phyloP scores from a whole-genome alignment of 2,888 invertebrate species.

The Troides oblongomaculatus region DNA sequence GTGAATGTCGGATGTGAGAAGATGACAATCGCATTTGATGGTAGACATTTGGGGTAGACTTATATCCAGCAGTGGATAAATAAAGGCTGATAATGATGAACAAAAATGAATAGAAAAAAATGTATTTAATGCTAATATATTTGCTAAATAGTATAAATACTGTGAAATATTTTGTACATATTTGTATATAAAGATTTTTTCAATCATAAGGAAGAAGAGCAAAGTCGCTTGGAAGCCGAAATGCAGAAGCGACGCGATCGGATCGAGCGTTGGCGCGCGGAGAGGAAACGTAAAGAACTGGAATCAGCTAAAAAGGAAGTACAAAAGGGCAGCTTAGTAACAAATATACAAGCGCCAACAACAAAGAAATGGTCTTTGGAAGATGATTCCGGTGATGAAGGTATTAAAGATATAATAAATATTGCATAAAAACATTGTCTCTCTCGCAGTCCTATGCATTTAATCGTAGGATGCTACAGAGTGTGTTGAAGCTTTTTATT shows the following conservation, averaged over 20 bases:
- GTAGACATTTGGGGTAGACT: too few species aligned
- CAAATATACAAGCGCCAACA: slow-evolving; percentile 79
- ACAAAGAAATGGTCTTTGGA: slow-evolving; percentile 96
- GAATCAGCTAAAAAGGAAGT: slow-evolving; percentile 89
- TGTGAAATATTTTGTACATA: background rate
- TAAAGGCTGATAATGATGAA: too few species aligned
- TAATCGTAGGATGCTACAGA: too few species aligned
- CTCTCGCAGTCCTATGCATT: too few species aligned
- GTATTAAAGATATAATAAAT: slow-evolving; percentile 44
- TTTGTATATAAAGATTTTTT: background rate
- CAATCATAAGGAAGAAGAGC: slow-evolving; percentile 87
- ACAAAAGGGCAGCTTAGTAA: slow-evolving; percentile 82
- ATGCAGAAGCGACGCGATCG: slow-evolving; percentile 97
- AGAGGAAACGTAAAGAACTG: slow-evolving; percentile 92
- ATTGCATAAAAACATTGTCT: too few species aligned
- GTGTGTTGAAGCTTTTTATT: too few species aligned
- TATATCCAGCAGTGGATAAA: too few species aligned
- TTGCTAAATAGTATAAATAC: too few species aligned
- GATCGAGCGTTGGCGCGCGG: slow-evolving; percentile 97
- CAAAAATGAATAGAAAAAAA: too few species aligned
- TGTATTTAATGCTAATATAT: too few species aligned
- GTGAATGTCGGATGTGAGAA: too few species aligned
- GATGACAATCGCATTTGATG: too few species aligned
- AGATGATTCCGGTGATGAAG: slow-evolving; percentile 97
- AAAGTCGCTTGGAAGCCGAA: slow-evolving; percentile 93